Evolutionary conservation across 1,140 invertebrate genomes (phyloP), one percentile per base, ranked within the genome.

Genomic region (Drosophila nasuta): DNA sequence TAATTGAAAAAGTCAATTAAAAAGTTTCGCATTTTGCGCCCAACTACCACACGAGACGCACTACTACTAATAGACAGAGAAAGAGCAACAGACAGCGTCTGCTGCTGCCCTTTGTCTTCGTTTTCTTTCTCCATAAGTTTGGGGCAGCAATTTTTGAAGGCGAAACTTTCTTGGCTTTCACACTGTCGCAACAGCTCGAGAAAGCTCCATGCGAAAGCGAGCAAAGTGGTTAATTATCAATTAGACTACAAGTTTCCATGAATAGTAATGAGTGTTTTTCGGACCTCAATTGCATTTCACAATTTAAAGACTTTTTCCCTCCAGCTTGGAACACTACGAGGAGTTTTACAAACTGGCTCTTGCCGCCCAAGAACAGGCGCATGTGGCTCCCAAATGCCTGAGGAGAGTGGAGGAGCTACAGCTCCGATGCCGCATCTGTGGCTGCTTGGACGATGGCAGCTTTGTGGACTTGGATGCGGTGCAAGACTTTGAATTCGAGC

Each of bases 1-100:
- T 89, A 89, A 89, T 89, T 89, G 85, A 89, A 89, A 89, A 89
- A 89, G 86, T 89, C 85, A 89, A 89, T 89, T 89, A 89, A 89
- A 89, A 89, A 89, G 72, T 89, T 89, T 85, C 71, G 52, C 82
- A 87, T 85, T 83, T 86, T 81, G 66, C 75, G 78, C 76, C 56
- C 82, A 77, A 86, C 77, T 64, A 79, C 52, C 77, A 60, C 54
- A 77, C 35, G 35, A 38, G 35, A 25, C 20, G 20, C 52, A 48
- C 57, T 73, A 68, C 41, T 25, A n/a, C 56, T 15, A 10, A 52
- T 20, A 25, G 20, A 41, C 38, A 30, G 8, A 46, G 15, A 75
- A 35, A 30, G 48, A 35, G 49, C 7, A 5, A 25, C 17, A 48
- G 49, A 45, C 3, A 17, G 49, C 28, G 3, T 52, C 17, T 6